Percentiles rank a stretch among this genome's conserved stretches.
These are phyloP conservation scores for Petrocephalus sullivani DNA, from an alignment of 2,797 vertebrate species.

Conservation along the genomic window DNA sequence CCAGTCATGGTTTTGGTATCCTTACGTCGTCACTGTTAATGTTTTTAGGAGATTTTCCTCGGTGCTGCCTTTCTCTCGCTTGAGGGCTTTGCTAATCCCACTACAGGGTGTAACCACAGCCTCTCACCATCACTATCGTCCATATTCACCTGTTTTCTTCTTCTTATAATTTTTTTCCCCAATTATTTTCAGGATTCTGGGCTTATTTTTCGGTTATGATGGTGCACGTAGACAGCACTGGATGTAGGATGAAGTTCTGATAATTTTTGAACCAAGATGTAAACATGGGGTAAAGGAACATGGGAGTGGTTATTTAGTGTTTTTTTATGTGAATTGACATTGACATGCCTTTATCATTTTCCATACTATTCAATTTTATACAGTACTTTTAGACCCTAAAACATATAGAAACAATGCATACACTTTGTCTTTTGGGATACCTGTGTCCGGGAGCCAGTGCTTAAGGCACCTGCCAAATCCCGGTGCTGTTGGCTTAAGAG, in stretches of 20 bases:
- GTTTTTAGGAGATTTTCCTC: neutral
- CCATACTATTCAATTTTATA: neutral
- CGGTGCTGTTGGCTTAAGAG: neutral
- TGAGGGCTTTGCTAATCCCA: neutral
- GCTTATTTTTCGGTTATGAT: neutral
- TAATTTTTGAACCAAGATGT: neutral
- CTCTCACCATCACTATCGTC: neutral
- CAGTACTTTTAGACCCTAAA: neutral
- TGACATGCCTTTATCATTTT: conserved; percentile 3
- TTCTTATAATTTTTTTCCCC: neutral
- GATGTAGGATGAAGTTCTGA: neutral
- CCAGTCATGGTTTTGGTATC: neutral
- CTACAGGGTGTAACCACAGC: neutral
- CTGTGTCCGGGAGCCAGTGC: neutral
- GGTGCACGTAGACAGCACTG: neutral
- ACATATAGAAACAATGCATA: neutral
- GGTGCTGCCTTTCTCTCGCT: neutral
- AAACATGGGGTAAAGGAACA: neutral
- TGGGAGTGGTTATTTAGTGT: neutral
- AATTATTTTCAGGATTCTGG: neutral
- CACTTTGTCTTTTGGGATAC: neutral
- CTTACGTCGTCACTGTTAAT: neutral
- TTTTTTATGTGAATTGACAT: neutral
- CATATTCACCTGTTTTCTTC: neutral
- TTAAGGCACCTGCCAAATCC: neutral